A percentile compares a stretch with the other conserved stretches of the same genome.
Evolutionary conservation across 2,797 vertebrate genomes (phyloP).

Genomic region (Borostomias antarcticus): DNA sequence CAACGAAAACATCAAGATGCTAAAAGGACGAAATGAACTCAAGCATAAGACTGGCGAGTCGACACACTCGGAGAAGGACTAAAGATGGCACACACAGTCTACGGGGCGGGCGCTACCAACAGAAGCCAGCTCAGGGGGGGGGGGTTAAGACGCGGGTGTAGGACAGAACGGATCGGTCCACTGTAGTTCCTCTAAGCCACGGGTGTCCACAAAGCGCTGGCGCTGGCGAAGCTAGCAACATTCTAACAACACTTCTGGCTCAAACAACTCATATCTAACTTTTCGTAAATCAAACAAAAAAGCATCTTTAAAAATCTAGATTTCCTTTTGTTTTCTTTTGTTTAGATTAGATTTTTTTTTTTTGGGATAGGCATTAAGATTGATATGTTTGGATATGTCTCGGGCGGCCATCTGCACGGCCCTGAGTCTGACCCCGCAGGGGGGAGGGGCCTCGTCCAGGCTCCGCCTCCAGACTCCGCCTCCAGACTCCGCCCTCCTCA

Average conservation of each 20-base stretch:
- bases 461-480: too few species aligned
- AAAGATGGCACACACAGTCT: conserved; percentile 66
- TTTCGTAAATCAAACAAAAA: conserved; percentile 48
- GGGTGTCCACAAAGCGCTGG: conserved; percentile 74
- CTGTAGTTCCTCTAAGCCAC: conserved; percentile 78
- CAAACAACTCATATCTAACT: conserved; percentile 68
- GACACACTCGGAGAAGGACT: conserved; percentile 73
- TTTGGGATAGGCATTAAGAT: conserved; percentile 67
- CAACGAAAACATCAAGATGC: conserved; percentile 62
- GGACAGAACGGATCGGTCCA: conserved; percentile 75
- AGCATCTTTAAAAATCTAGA: conserved; percentile 69
- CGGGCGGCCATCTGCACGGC: too few species aligned
- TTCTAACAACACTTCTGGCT: conserved; percentile 26
- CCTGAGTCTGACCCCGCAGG: too few species aligned
- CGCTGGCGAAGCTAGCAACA: conserved; percentile 62
- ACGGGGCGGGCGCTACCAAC: conserved; percentile 61
- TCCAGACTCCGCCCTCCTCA: conserved; percentile 56
- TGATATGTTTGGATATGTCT: conserved; percentile 79
- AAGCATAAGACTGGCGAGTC: conserved; percentile 70
- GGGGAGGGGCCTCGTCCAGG: too few species aligned
- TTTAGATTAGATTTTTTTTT: too few species aligned
- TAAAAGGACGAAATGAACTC: conserved; percentile 67
- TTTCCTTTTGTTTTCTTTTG: conserved; percentile 45
- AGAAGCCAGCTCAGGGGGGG: conserved; percentile 63
- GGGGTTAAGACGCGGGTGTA: conserved; percentile 61